Evolutionary conservation across 2,797 vertebrate genomes (phyloP).

Genomic region (Coccyzus lansbergi): DNA sequence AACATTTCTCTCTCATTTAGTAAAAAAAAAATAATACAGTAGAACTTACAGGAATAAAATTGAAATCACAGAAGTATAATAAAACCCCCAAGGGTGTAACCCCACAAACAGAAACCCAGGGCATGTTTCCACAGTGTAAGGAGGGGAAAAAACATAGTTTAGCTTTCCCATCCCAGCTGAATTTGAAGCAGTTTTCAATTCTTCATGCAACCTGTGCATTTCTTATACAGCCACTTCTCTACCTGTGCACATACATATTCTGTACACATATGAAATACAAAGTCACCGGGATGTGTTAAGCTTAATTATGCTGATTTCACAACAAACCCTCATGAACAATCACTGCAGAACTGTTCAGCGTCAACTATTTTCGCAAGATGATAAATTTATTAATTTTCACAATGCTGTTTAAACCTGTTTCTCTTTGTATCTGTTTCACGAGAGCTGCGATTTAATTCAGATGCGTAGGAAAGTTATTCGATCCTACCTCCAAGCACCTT

Average conservation of each 20-base stretch:
- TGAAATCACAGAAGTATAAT: not conserved
- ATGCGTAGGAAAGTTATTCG: not conserved
- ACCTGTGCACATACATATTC: not conserved
- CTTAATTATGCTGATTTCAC: not conserved
- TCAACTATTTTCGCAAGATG: not conserved
- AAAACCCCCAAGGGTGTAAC: not conserved
- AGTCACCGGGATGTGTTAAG: not conserved
- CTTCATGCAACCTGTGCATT: not conserved
- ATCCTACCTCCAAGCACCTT: constrained; percentile 82
- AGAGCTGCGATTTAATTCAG: not conserved
- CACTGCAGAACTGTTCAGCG: not conserved
- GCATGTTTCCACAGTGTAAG: not conserved
- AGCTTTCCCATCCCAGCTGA: not conserved
- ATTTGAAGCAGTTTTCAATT: not conserved
- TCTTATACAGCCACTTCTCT: not conserved
- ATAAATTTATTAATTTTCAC: not conserved
- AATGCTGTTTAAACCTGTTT: not conserved
- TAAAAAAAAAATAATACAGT: not conserved
- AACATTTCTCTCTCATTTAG: not conserved
- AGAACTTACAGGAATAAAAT: not conserved
- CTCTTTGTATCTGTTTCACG: not conserved
- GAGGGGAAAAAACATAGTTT: not conserved
- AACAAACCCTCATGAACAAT: not conserved
- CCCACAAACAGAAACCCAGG: not conserved
- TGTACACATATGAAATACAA: not conserved